phyloP scores from a whole-genome alignment of 2,888 invertebrate genomes.

The Sinopyrophorus schimmeli region DNA sequence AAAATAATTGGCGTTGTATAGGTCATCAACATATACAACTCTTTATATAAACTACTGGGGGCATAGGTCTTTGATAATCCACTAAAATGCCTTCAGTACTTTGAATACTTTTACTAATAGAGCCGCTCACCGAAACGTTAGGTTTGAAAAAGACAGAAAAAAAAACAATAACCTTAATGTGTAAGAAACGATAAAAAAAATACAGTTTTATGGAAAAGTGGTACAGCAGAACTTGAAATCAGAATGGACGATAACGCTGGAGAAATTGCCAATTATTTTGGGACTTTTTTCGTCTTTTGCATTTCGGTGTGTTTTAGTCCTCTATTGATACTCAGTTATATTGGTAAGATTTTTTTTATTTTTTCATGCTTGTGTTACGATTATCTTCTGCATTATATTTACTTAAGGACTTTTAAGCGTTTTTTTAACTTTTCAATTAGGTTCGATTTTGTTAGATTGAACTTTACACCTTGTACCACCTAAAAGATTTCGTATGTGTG shows the following conservation, averaged over 20 bases:
- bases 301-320: conserved; percentile 41
- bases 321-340: conserved; percentile 39
- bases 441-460: too few species aligned
- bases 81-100: conserved; percentile 5
- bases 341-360: conserved; percentile 41
- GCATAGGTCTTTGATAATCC: conserved; percentile 16
- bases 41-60: conserved; percentile 5
- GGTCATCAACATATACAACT: conserved; percentile 5
- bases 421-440: too few species aligned
- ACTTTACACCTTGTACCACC: too few species aligned
- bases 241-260: conserved; percentile 13
- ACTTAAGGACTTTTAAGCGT: too few species aligned
- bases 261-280: conserved; percentile 4
- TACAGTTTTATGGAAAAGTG: too few species aligned
- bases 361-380: background rate
- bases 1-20: conserved; percentile 8
- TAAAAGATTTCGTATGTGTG: too few species aligned
- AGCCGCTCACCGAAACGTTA: conserved; percentile 1
- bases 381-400: too few species aligned
- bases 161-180: too few species aligned
- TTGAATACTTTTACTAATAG: background rate
- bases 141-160: too few species aligned
- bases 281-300: conserved; percentile 42
- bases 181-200: too few species aligned
- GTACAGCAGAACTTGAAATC: too few species aligned